Conservation (phyloP, 1,140 invertebrate species). For the Parasteatoda tepidariorum region DNA sequence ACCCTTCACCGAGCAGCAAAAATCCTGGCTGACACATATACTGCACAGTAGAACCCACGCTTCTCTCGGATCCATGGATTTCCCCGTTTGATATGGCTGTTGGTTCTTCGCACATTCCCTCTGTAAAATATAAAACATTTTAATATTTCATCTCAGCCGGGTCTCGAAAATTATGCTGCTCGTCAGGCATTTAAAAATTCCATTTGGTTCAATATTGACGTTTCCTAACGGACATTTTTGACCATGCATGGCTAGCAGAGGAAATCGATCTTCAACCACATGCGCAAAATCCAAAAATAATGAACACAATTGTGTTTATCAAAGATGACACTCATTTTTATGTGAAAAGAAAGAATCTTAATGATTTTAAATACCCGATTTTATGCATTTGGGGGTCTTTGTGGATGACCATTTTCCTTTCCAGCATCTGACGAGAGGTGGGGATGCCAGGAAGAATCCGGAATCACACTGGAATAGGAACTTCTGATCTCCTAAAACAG, state of each 20-base stretch:
- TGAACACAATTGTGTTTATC: too few relatives aligned
- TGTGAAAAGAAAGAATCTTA: too few relatives aligned
- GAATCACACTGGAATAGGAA: constrained; percentile 9
- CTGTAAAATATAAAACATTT: too few relatives aligned
- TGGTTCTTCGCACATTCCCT: constrained; percentile 15
- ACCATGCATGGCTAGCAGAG: too few relatives aligned
- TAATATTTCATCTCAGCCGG: too few relatives aligned
- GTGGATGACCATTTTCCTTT: constrained; percentile 16
- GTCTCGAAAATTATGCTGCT: not conserved
- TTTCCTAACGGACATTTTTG: too few relatives aligned
- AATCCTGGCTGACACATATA: constrained; percentile 19
- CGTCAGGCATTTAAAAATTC: too few relatives aligned
- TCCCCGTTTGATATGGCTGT: not conserved
- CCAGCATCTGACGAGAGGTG: not conserved
- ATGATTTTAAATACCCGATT: constrained; percentile 8
- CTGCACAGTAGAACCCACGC: not conserved
- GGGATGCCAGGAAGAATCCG: not conserved
- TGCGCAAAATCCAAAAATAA: too few relatives aligned
- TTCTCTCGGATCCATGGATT: not conserved
- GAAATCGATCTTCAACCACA: too few relatives aligned
- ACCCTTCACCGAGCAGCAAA: not conserved
- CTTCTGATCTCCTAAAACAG: not conserved
- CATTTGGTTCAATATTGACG: too few relatives aligned
- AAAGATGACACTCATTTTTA: too few relatives aligned
- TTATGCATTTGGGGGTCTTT: not conserved